Evolutionary conservation across 2,113 vertebrate genomes (phyloP), one percentile per base, ranked within the genome.

Genomic region (Hippocampus comes): DNA sequence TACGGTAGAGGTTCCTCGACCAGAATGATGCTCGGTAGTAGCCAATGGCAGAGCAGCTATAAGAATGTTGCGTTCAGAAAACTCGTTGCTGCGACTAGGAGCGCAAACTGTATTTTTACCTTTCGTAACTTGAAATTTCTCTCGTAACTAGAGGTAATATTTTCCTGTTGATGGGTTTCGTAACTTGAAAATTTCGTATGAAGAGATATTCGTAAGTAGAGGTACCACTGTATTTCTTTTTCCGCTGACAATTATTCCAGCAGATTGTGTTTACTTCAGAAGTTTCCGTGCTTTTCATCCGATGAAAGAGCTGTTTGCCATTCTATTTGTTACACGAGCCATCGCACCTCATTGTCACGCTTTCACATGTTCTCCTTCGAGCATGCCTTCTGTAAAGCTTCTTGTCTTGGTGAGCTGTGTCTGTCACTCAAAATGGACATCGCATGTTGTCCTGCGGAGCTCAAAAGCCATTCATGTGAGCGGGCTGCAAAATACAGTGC

Each of bases 291-390:
- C 51, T 74, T 75, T 61, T 74, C 77, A 75, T 77, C 80, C 83
- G 85, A 87, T 84, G 83, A 87, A 87, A 86, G 80, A 70, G 81
- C 86, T 87, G 87, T 88, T 48, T 84, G 68, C 84, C 79, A 75
- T 84, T 85, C 66, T 75, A 63, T 74, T 73, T 79, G 79, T 84
- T 80, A 53, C 42, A 11, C 79, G 73, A 49, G 7, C 23, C 67
- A 81, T 88, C 74, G 71, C 80, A 84, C 82, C 68, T 56, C 82
- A 85, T 87, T 70, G 43, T 77, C 82, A 82, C 68, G 73, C 80
- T 85, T 82, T 82, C 75, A 84, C 78, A 80, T 78, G 66, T 73
- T 71, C 67, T 75, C 53, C 6, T 76, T 71, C 56, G 61, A 83
- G 86, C 90, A 91, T 89, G 89, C 83, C 71, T 68, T 80, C 43